Conservation (phyloP, 2,888 invertebrate genomes). For the Pollenia angustigena region DNA sequence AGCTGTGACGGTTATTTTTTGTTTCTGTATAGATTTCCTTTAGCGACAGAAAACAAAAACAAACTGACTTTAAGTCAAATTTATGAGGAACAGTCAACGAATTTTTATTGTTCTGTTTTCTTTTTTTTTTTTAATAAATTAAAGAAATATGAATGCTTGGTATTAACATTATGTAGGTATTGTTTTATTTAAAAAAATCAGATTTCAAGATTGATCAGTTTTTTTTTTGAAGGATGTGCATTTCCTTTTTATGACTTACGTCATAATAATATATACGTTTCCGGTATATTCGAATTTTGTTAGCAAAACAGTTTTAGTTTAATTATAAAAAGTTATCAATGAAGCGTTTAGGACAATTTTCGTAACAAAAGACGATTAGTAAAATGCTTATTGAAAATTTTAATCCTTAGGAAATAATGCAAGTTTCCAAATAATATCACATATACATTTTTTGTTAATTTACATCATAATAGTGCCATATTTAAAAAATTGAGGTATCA, state of each 20-base stretch:
- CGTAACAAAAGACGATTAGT: neutral
- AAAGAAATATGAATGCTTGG: slow-evolving; percentile 52
- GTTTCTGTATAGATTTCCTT: slow-evolving; percentile 42
- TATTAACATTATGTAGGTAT: neutral
- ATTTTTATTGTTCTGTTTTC: slow-evolving; percentile 39
- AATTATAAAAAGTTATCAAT: no score
- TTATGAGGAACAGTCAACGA: slow-evolving; percentile 65
- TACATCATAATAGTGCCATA: no score
- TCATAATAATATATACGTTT: slow-evolving; percentile 55
- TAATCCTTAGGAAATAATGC: neutral
- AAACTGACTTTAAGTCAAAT: slow-evolving; percentile 68
- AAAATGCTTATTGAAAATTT: neutral
- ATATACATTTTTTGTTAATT: no score
- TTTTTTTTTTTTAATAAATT: slow-evolving; percentile 41
- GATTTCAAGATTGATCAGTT: slow-evolving; percentile 35
- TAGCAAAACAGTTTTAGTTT: neutral
- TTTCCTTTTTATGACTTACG: slow-evolving; percentile 56
- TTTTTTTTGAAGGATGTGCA: slow-evolving; percentile 59
- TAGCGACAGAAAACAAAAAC: slow-evolving; percentile 6
- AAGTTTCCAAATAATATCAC: no score
- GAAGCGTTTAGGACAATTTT: no score
- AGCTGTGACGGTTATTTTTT: slow-evolving; percentile 34
- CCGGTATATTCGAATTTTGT: slow-evolving; percentile 60
- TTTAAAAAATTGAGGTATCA: no score
- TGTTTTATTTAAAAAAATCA: neutral